These are phyloP conservation scores for Caenorhabditis uteleia DNA, from an alignment of 2,888 invertebrate genomes.

Conservation along the genomic window DNA sequence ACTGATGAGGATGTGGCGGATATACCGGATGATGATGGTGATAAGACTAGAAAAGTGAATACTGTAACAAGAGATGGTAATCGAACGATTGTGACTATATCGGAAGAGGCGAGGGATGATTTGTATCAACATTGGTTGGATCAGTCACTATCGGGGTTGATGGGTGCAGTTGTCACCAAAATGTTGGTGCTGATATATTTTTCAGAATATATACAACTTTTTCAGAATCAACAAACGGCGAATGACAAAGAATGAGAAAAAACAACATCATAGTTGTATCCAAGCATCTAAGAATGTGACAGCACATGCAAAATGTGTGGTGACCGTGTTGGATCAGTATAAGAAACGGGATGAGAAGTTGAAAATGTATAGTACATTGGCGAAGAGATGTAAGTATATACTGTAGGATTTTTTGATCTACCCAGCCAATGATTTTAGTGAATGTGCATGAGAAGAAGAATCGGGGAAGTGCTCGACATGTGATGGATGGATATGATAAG, in stretches of 20 bases:
- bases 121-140: conserved; percentile 60
- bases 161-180: conserved; percentile 60
- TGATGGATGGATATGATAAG: too few relatives aligned
- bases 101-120: conserved; percentile 37
- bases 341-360: conserved; percentile 22
- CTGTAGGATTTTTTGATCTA: too few relatives aligned
- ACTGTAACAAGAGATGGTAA: conserved; percentile 38
- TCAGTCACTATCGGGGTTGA: conserved; percentile 59
- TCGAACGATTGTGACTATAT: conserved; percentile 31
- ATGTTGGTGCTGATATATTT: too few relatives aligned
- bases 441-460: conserved; percentile 13
- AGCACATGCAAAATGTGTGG: conserved; percentile 51
- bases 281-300: conserved; percentile 38
- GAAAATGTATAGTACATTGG: conserved; percentile 16
- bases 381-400: conserved; percentile 7
- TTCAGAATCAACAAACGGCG: conserved; percentile 28
- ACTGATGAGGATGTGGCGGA: conserved; percentile 45
- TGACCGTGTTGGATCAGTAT: conserved; percentile 28
- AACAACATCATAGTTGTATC: conserved; percentile 35
- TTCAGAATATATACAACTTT: too few relatives aligned
- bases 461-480: too few relatives aligned
- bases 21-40: conserved; percentile 28
- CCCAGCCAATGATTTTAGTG: conserved; percentile 10
- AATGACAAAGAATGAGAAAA: conserved; percentile 25
- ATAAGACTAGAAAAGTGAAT: conserved; percentile 13